phyloP scores from a whole-genome alignment of 2,113 vertebrate genomes.

The Sula dactylatra region DNA sequence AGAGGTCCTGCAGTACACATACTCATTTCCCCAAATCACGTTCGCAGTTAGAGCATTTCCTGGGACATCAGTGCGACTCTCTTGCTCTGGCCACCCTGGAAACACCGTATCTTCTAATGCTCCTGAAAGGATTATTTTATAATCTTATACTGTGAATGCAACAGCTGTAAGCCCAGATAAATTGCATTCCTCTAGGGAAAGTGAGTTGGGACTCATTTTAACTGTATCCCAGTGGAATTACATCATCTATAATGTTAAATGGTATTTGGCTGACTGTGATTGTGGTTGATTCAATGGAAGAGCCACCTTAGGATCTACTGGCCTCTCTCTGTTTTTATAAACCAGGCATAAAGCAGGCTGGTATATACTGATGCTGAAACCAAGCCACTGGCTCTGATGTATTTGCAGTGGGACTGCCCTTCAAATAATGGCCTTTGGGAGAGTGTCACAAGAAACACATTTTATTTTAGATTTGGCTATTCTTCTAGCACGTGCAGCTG shows the following conservation, averaged over 20 bases:
- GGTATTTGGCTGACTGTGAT: not conserved
- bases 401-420: not conserved
- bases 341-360: not conserved
- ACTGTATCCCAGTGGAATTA: not conserved
- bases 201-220: not conserved
- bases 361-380: not conserved
- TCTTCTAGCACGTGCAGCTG: not conserved
- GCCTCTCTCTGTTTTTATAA: not conserved
- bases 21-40: not conserved
- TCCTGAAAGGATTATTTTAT: slow-evolving; percentile 58
- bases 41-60: not conserved
- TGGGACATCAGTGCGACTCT: rapidly evolving
- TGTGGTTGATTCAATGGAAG: not conserved
- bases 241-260: not conserved
- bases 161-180: slow-evolving; percentile 63
- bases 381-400: not conserved
- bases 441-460: not conserved
- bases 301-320: not conserved
- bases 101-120: not conserved
- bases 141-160: slow-evolving; percentile 46
- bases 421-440: not conserved
- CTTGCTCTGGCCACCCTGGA: not conserved
- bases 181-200: slow-evolving; percentile 35
- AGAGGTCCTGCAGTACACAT: not conserved
- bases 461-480: not conserved